A percentile compares a stretch with the other conserved stretches of the same genome.
These are phyloP conservation scores for Propithecus deckenii DNA, from an alignment of 2,797 vertebrate species.

Conservation along the genomic window DNA sequence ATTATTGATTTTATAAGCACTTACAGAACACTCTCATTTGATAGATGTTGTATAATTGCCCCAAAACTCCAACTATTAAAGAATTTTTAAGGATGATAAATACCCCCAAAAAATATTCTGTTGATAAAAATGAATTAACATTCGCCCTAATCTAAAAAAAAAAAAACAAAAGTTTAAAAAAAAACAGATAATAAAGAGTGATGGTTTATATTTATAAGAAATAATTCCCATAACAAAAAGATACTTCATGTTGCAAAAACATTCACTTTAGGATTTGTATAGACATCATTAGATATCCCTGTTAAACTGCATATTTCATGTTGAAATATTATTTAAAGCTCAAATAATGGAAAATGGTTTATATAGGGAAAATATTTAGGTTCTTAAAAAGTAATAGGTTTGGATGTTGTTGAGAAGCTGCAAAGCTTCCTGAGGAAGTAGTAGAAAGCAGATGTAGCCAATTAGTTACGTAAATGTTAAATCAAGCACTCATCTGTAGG, in stretches of 20 bases:
- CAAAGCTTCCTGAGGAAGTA: neutral
- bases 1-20: neutral
- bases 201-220: neutral
- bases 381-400: neutral
- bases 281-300: neutral
- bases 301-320: neutral
- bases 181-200: neutral
- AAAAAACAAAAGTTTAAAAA: neutral
- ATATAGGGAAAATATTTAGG: neutral
- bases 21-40: neutral
- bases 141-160: neutral
- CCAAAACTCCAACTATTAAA: neutral
- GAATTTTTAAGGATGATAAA: neutral
- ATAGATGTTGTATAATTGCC: neutral
- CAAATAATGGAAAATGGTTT: neutral
- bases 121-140: neutral
- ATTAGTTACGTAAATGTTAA: slow-evolving; percentile 39
- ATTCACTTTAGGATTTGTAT: neutral
- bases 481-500: neutral
- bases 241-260: neutral
- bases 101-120: neutral
- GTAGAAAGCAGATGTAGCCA: neutral
- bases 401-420: neutral
- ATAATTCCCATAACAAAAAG: neutral
- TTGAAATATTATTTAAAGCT: neutral